Base-by-base conservation (phyloP, 2,888 invertebrate species). In the Agriopis aurantiaria region DNA sequence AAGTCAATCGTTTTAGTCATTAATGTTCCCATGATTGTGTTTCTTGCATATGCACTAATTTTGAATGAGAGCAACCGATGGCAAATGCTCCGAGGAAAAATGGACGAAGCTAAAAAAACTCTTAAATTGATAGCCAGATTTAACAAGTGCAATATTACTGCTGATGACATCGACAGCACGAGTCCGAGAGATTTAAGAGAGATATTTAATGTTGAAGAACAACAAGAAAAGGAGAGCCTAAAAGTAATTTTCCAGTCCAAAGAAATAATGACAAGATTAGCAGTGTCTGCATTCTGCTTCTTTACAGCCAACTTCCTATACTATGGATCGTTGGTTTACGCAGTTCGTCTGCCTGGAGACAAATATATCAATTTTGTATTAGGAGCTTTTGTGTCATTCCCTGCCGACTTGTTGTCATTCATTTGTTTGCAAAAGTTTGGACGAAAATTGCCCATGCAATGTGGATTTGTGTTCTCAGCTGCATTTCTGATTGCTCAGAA, bases 221-320 rank as follows among this genome's bases (percentile, higher is more conserved):
- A 90, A 63, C 86, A 82, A 70, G 83, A 88, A 56, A 87, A 80
- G 64, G 92, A 92, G 68, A 84, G 71, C 46, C 72, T 91, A n/a
- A 87, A 79, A 79, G 87, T 87, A 11, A 88, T 91, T 51, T 48
- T 90, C 9, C 80, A 79, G 8, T 91, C 92, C 0, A 90, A 85
- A 74, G 88, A 88, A 75, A 91, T 89, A 66, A 87, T 91, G 87
- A 83, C 79, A 52, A 82, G 92, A 9, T 70, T 92, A 40, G 75
- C 76, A 3, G 91, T 91, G 6, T 76, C 87, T 0, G 88, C 89
- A 7, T 84, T 88, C 66, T 89, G 91, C 69, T 89, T 89, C 48
- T 92, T 92, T 56, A 81, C 91, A 0, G 88, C 91, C 0, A 90
- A 91, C 72, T 91, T 92, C 57, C 76, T 91, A 0, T 92, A 92